Evolutionary conservation across 2,113 vertebrate genomes (phyloP).

Genomic region (Nerophis ophidion): DNA sequence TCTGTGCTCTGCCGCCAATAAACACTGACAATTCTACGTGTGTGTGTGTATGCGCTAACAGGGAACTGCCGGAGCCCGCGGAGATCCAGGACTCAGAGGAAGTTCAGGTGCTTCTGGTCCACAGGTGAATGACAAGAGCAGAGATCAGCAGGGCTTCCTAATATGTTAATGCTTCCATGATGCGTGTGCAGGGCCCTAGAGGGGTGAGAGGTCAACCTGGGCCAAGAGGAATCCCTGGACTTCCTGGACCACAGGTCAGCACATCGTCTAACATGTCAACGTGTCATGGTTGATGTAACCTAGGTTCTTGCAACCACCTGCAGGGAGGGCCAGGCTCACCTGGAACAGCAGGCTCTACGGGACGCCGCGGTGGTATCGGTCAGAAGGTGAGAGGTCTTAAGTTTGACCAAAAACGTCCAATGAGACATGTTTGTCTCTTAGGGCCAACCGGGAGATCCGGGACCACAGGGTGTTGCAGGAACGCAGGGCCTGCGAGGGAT

Average conservation of each 20-base stretch:
- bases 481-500: constrained; percentile 69
- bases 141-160: neutral
- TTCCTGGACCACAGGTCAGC: constrained; percentile 59
- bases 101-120: constrained; percentile 52
- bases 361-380: constrained; percentile 71
- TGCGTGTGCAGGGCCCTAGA: constrained; percentile 43
- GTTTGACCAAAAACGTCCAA: neutral
- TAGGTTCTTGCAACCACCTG: constrained; percentile 24
- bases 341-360: constrained; percentile 57
- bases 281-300: neutral
- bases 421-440: constrained; percentile 8
- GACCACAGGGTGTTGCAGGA: constrained; percentile 67
- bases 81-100: constrained; percentile 50
- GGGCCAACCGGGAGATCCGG: constrained; percentile 77
- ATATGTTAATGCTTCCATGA: neutral
- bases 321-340: constrained; percentile 54
- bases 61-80: constrained; percentile 48
- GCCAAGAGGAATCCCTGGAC: constrained; percentile 43
- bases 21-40: neutral
- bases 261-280: neutral
- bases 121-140: constrained; percentile 44
- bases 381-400: constrained; percentile 67
- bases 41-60: constrained; percentile 22
- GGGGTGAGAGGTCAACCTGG: constrained; percentile 56
- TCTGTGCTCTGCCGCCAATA: neutral